Evolutionary conservation across 2,797 vertebrate species (phyloP).

Genomic region (Acipenser ruthenus): DNA sequence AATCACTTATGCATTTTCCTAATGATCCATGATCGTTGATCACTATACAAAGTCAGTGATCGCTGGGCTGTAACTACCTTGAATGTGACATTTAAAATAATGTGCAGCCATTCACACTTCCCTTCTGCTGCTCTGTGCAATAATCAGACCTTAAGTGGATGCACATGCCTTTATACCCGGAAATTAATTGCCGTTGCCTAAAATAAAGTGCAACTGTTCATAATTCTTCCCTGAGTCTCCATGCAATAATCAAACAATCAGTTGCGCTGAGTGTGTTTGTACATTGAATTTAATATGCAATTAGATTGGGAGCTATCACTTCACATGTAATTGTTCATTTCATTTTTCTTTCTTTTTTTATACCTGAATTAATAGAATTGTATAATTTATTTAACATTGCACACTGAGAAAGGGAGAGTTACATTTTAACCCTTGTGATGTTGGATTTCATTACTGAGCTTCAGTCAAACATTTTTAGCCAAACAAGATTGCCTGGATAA

Average conservation of each 20-base stretch:
- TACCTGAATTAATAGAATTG: no score
- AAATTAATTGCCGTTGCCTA: conserved; percentile 30
- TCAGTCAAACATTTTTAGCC: no score
- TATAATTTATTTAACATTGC: no score
- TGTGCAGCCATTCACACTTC: conserved; percentile 29
- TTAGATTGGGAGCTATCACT: not conserved
- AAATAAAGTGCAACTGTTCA: conserved; percentile 19
- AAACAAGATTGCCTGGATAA: no score
- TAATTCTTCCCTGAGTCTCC: conserved; percentile 22
- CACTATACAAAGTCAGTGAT: conserved; percentile 8
- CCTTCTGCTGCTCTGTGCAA: conserved; percentile 24
- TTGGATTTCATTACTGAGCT: no score
- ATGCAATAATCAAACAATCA: conserved; percentile 29
- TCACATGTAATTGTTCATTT: no score
- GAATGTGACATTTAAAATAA: conserved; percentile 38
- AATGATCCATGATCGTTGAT: conserved; percentile 28
- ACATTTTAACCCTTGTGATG: no score
- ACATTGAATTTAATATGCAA: not conserved
- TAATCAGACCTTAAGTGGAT: not conserved
- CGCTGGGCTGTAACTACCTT: conserved; percentile 24
- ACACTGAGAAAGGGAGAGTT: no score
- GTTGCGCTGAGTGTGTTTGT: conserved; percentile 20
- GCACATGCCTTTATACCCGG: conserved; percentile 24
- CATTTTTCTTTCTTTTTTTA: no score
- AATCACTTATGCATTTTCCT: conserved; percentile 35